Conservation (phyloP, 2,797 vertebrate species). For the Gila robusta region DNA sequence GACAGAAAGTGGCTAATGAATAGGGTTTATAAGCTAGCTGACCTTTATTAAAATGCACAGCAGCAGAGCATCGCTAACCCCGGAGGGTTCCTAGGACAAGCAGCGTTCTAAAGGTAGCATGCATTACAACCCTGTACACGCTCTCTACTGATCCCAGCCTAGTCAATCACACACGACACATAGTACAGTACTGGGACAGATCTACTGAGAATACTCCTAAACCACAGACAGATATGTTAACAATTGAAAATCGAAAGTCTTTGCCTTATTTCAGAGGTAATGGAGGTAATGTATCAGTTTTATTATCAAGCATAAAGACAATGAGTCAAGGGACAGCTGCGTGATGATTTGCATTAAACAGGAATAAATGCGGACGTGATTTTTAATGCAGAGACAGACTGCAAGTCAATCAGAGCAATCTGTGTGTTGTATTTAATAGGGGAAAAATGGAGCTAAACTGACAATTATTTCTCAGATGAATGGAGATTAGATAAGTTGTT, state of each 20-base stretch:
- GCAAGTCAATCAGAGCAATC: constrained; percentile 26
- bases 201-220: constrained; percentile 6
- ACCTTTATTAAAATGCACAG: constrained; percentile 80
- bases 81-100: constrained; percentile 64
- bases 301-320: constrained; percentile 6
- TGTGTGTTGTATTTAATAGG: constrained; percentile 5
- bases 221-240: constrained; percentile 4
- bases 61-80: constrained; percentile 69
- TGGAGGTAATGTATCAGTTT: constrained; percentile 17
- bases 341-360: constrained; percentile 4
- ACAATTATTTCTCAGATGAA: constrained; percentile 61
- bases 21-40: constrained; percentile 78
- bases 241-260: not conserved
- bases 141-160: constrained; percentile 46
- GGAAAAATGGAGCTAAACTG: constrained; percentile 33
- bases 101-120: constrained; percentile 64
- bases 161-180: constrained; percentile 23
- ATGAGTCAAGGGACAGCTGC: not conserved
- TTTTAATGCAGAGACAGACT: not conserved
- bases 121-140: constrained; percentile 62
- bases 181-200: constrained; percentile 27
- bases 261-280: not conserved
- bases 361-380: not conserved
- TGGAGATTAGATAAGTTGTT: constrained; percentile 64
- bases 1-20: constrained; percentile 77